Percentiles rank a stretch among this genome's conserved stretches.
phyloP scores from a whole-genome alignment of 2,113 vertebrate species.

The Leucosticte australis region DNA sequence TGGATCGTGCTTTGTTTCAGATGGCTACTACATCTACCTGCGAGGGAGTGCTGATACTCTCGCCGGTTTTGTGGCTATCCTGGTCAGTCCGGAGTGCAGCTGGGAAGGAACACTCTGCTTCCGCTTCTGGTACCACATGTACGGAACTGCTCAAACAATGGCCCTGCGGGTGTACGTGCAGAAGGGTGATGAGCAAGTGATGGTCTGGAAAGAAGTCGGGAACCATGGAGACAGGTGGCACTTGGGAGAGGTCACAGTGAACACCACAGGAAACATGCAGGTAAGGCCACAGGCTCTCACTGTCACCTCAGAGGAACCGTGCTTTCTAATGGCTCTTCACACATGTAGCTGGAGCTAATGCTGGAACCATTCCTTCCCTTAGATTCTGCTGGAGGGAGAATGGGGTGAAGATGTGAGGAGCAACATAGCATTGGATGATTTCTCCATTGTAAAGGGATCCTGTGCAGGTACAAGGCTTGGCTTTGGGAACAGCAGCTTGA shows the following conservation, averaged over 20 bases:
- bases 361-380: background rate
- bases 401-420: conserved; percentile 71
- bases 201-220: background rate
- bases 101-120: conserved; percentile 73
- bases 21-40: conserved; percentile 81
- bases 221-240: background rate
- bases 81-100: conserved; percentile 71
- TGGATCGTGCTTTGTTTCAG: conserved; percentile 34
- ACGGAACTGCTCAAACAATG: conserved; percentile 70
- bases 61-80: conserved; percentile 65
- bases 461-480: conserved; percentile 66
- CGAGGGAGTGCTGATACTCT: conserved; percentile 34
- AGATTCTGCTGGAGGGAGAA: conserved; percentile 80
- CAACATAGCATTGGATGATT: conserved; percentile 71
- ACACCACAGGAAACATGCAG: background rate
- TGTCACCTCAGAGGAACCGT: accelerated
- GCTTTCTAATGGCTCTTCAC: background rate
- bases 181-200: accelerated
- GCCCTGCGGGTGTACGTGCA: conserved; percentile 45
- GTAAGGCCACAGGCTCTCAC: background rate
- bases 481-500: background rate
- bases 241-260: background rate
- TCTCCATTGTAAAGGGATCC: conserved; percentile 65
- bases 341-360: conserved; percentile 23
- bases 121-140: conserved; percentile 85